Base-by-base conservation (phyloP, 2,888 invertebrate species). In the Altica lythri region DNA sequence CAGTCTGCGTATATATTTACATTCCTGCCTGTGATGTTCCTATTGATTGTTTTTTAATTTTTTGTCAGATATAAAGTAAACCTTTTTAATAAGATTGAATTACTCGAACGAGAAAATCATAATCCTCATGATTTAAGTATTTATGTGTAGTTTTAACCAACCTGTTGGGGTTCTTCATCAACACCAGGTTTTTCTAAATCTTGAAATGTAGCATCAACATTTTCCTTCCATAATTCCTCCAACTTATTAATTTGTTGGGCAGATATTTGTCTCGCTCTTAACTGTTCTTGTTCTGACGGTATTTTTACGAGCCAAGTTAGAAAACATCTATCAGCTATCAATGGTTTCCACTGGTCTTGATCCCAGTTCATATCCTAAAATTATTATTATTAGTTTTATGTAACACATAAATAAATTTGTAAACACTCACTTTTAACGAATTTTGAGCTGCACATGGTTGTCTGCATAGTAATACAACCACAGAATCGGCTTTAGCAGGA, bases 181-280 rank as follows among this genome's bases (percentile, higher is more conserved):
- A 97, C 91, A 0, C 98, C 98, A 0, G 98, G 98, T 72, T 96
- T 95, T 74, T 98, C 97, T 57, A 99, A 80, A 77, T 99, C 99
- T 76, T 97, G 96, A 70, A 99, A 92, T 4, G 95, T 95, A 0
- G 99, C 98, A 68, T 97, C 95, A 4, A 95, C 92, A 70, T 98
- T 97, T 65, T 97, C 97, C 68, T 97, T 95, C 99, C 99, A 99
- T 17, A 99, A 77, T 73, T 99, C 99, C 78, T 99, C 99, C 25
- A 99, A 81, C 68, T 96, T 95, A 66, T 95, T 95, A 53, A 98
- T 98, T 78, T 99, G 97, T 68, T 93, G 92, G 0, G 97, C 95
- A 0, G 95, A 92, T 56, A 99, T 95, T 79, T 99, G 98, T 1
- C 98, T 85, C 0, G 97, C 95, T 63, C 98, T 82, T 69, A 95